Evolutionary conservation across 2,113 vertebrate genomes (phyloP), one percentile per base, ranked within the genome.

Genomic region (Leptocoma aspasia): DNA sequence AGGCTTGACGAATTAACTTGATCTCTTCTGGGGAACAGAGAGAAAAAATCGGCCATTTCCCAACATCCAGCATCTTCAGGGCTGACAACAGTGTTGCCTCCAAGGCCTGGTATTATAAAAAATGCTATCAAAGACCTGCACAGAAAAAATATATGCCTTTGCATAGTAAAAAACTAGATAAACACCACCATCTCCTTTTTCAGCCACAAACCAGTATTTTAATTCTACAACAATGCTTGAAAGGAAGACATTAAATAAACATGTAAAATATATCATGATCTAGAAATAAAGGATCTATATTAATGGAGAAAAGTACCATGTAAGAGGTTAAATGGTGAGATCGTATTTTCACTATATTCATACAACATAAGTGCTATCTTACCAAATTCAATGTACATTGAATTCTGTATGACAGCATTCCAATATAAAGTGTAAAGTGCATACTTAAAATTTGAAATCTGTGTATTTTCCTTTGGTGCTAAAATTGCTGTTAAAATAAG

Each of bases 31-130:
- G 99, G 85, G 99, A 98, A 93, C 99, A 98, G 56, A 99, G 99
- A 52, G 99, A 99, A 98, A 99, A 99, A 92, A 99, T 98, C 9
- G 99, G 99, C 99, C 99, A 99, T 97, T 99, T 99, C 86, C 99
- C 99, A 97, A 99, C 98, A 98, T 99, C 99, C 98, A 99, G 97
- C 99, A 99, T 99, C 96, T 98, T 99, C 98, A 97, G 95, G 33
- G 97, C 96, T n/a, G 97, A 97, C 57, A 96, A 56, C 59, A 97
- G 86, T 1, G 92, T 97, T 80, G 96, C 91, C 64, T 93, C 93
- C 82, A 97, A 85, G 63, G 96, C 81, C 97, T 98, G 86, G 26
- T 50, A 59, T 86, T 77, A 78, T 5, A 84, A 94, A 94, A 96
- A 88, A 63, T 4, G 0, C 5, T 63, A 68, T 80, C 12, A 94